Conservation (phyloP, 2,113 vertebrate genomes). For the Atractosteus spatula region DNA sequence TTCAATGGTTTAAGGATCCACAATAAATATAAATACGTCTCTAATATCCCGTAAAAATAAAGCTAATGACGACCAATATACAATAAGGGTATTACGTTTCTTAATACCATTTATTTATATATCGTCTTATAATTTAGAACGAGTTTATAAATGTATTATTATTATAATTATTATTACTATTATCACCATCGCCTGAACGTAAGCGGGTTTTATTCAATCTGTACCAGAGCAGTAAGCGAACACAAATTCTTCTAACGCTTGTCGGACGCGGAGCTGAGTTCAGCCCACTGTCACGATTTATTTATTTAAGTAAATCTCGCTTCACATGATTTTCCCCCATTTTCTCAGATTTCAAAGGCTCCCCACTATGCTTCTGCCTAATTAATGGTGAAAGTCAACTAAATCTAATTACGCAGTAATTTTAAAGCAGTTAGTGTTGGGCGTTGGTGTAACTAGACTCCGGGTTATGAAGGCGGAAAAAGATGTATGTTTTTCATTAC, state of each 20-base stretch:
- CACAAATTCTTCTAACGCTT: not conserved
- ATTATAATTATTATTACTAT: slow-evolving; percentile 16
- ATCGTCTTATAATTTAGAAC: not conserved
- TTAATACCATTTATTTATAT: too few relatives aligned
- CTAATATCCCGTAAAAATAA: too few relatives aligned
- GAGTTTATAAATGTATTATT: not conserved
- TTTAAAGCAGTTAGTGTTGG: slow-evolving; percentile 75
- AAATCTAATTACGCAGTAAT: slow-evolving; percentile 79
- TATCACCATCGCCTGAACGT: not conserved
- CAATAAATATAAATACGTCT: too few relatives aligned
- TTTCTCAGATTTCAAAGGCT: slow-evolving; percentile 73
- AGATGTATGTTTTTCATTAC: slow-evolving; percentile 56
- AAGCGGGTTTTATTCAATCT: too few relatives aligned
- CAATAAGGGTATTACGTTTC: too few relatives aligned
- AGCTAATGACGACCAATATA: too few relatives aligned
- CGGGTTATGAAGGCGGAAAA: slow-evolving; percentile 69
- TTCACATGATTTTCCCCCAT: slow-evolving; percentile 69
- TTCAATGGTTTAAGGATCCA: too few relatives aligned
- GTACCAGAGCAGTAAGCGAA: too few relatives aligned
- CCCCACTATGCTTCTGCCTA: slow-evolving; percentile 70
- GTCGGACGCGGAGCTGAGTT: not conserved
- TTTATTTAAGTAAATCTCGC: slow-evolving; percentile 68
- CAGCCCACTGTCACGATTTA: slow-evolving; percentile 33
- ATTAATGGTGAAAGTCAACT: slow-evolving; percentile 78
- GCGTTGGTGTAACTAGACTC: slow-evolving; percentile 72